Evolutionary conservation across 2,113 vertebrate genomes (phyloP).

Genomic region (Ellobius talpinus): DNA sequence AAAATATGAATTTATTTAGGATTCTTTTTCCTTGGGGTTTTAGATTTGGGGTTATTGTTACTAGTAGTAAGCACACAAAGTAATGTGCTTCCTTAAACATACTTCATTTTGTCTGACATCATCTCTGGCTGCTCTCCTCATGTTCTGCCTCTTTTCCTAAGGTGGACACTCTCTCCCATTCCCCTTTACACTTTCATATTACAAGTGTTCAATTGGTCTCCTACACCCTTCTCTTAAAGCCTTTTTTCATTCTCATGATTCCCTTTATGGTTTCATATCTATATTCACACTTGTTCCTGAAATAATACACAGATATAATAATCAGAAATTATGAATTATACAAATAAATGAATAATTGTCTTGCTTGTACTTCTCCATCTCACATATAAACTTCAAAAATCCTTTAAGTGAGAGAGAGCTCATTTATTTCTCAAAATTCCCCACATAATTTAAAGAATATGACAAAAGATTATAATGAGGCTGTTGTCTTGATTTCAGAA

Average conservation of each 20-base stretch:
- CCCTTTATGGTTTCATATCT: too few relatives aligned
- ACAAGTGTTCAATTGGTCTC: not conserved
- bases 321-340: not conserved
- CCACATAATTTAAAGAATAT: not conserved
- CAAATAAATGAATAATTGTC: not conserved
- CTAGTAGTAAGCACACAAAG: not conserved
- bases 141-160: not conserved
- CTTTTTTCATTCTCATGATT: not conserved
- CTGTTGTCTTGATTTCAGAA: slow-evolving; percentile 22
- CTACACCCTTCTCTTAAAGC: not conserved
- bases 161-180: too few relatives aligned
- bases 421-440: not conserved
- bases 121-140: not conserved
- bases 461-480: not conserved
- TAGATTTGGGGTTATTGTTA: not conserved
- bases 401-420: not conserved
- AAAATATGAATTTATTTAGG: not conserved
- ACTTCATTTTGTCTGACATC: not conserved
- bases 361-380: not conserved
- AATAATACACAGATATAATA: not conserved
- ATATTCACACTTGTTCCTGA: not conserved
- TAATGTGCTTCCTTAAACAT: not conserved
- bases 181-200: not conserved
- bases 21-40: not conserved
- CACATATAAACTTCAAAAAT: not conserved